A percentile compares a stretch with the other conserved stretches of the same genome.
Conservation (phyloP, 2,888 invertebrate genomes). For the Cosmia pyralina region DNA sequence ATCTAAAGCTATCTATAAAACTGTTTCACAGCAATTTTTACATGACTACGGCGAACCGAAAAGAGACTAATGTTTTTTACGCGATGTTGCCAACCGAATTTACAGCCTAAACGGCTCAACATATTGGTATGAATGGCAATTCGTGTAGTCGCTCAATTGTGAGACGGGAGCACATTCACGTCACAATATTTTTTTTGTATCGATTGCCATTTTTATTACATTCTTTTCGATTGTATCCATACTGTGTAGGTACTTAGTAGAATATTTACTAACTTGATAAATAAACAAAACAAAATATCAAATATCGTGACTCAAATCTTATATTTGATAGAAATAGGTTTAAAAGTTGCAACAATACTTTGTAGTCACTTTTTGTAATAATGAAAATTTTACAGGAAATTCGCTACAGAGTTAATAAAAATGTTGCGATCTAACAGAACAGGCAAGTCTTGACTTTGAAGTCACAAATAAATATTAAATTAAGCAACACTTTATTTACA, state of each 20-base stretch:
- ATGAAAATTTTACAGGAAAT: background rate
- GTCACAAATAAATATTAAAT: slow-evolving; percentile 24
- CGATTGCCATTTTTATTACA: slow-evolving; percentile 4
- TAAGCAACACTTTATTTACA: slow-evolving; percentile 33
- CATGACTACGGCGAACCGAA: slow-evolving; percentile 53
- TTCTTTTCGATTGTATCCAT: background rate
- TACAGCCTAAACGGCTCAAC: slow-evolving; percentile 42
- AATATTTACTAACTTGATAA: background rate
- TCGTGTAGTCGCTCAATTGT: slow-evolving; percentile 29
- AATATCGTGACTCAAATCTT: background rate
- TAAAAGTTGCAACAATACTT: slow-evolving; percentile 12
- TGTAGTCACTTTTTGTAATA: background rate
- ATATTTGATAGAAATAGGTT: background rate
- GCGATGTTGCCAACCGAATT: slow-evolving; percentile 42
- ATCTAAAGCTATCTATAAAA: slow-evolving; percentile 67
- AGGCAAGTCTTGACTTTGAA: slow-evolving; percentile 20
- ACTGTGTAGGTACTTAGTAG: background rate
- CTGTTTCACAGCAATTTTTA: slow-evolving; percentile 63
- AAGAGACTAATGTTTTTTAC: slow-evolving; percentile 46
- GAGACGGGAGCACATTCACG: slow-evolving; percentile 5
- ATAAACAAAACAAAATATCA: background rate
- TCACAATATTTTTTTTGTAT: slow-evolving; percentile 27
- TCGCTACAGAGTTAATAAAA: background rate
- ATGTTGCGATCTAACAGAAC: background rate
- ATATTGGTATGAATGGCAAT: slow-evolving; percentile 44